Evolutionary conservation across 2,797 vertebrate genomes (phyloP).

Genomic region (Cryptoprocta ferox): DNA sequence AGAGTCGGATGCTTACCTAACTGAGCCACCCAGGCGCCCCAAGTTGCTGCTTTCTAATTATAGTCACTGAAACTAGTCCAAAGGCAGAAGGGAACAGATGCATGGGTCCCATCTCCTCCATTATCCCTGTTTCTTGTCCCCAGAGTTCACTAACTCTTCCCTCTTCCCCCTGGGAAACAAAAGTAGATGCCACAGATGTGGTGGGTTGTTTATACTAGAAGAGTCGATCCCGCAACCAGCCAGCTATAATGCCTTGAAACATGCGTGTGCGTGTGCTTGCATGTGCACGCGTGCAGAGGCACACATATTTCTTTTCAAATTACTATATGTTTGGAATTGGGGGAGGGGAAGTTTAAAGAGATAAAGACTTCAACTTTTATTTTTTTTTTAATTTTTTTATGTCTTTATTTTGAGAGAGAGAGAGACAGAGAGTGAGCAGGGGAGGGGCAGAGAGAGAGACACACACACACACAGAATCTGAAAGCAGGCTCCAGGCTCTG

Average conservation of each 20-base stretch:
- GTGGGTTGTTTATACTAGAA: no score
- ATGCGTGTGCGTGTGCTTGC: fast-evolving
- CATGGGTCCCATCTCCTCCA: not conserved
- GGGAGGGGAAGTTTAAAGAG: not conserved
- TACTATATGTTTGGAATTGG: not conserved
- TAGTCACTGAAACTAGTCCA: not conserved
- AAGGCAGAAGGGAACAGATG: not conserved
- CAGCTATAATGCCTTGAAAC: not conserved
- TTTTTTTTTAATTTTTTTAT: no score
- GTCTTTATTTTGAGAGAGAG: no score
- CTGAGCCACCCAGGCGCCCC: no score
- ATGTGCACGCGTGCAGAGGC: fast-evolving
- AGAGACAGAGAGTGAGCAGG: no score
- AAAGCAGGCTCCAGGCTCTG: no score
- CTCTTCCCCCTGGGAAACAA: not conserved
- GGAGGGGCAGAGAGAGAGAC: no score
- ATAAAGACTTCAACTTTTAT: not conserved
- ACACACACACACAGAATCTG: no score
- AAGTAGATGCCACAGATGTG: not conserved
- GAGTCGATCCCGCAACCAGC: not conserved
- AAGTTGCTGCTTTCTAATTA: not conserved
- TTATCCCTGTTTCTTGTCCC: no score
- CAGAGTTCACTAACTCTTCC: not conserved
- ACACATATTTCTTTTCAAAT: not conserved
- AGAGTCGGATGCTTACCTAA: no score